These are phyloP conservation scores for Podarcis muralis DNA, from an alignment of 2,113 vertebrate genomes.

Conservation along the genomic window DNA sequence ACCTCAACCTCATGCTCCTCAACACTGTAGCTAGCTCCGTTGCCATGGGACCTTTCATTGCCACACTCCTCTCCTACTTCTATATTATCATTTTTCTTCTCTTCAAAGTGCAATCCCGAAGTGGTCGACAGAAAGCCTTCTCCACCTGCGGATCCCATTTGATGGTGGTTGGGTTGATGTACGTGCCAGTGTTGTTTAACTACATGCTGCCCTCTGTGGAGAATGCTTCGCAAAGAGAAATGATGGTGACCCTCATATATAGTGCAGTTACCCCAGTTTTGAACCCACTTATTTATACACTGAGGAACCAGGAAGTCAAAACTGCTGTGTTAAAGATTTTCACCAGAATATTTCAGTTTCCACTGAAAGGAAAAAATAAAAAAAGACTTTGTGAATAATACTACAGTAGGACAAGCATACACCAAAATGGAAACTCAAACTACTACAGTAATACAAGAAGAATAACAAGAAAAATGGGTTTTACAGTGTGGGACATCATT, in stretches of 20 bases:
- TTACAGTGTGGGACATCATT: no score
- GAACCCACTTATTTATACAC: constrained; percentile 69
- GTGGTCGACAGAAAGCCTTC: constrained; percentile 39
- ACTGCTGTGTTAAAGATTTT: constrained; percentile 53
- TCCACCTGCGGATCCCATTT: constrained; percentile 45
- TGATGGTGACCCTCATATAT: constrained; percentile 15
- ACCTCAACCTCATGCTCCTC: constrained; percentile 26
- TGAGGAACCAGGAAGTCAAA: constrained; percentile 66
- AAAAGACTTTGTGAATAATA: no score
- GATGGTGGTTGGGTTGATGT: constrained; percentile 38
- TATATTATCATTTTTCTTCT: constrained; percentile 32
- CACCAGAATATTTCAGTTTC: constrained; percentile 31
- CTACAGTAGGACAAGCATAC: no score
- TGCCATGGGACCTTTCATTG: constrained; percentile 25
- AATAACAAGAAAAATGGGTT: no score
- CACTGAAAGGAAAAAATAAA: constrained; percentile 3
- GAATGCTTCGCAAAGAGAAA: not conserved
- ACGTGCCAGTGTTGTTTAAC: constrained; percentile 45
- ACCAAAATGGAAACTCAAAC: no score
- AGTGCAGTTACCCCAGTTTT: constrained; percentile 65
- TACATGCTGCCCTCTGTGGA: constrained; percentile 37
- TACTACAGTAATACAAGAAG: no score
- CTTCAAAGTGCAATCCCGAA: constrained; percentile 28
- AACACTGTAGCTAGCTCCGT: constrained; percentile 3
- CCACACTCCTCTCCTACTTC: constrained; percentile 50